Conservation (phyloP, 2,797 vertebrate genomes). For the Mus minutoides region DNA sequence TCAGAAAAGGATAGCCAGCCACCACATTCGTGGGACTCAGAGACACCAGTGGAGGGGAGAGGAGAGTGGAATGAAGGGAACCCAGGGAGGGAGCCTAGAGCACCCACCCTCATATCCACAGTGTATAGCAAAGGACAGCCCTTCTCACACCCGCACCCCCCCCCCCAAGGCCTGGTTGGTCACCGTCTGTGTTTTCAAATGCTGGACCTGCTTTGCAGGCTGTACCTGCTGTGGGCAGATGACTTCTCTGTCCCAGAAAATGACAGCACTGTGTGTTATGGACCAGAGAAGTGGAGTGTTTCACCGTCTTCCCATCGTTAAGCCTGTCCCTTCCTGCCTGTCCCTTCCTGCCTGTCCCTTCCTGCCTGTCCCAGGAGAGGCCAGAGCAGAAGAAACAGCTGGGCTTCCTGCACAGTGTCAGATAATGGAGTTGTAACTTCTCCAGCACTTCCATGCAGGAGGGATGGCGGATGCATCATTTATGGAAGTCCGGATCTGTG, state of each 20-base stretch:
- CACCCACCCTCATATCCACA: neutral
- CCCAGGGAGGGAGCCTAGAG: neutral
- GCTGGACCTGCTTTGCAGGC: neutral
- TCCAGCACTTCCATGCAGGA: slow-evolving; percentile 84
- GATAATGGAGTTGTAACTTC: slow-evolving; percentile 82
- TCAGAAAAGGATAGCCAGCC: neutral
- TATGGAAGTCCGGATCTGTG: slow-evolving; percentile 86
- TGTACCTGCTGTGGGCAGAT: slow-evolving; percentile 22
- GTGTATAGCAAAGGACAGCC: neutral
- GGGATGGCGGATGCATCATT: slow-evolving; percentile 88
- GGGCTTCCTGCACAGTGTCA: slow-evolving; percentile 83
- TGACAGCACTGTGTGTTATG: neutral
- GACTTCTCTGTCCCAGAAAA: slow-evolving; percentile 5
- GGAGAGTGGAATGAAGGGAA: neutral
- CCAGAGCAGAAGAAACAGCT: slow-evolving; percentile 70
- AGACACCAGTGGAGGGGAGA: neutral
- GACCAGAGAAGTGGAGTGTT: neutral
- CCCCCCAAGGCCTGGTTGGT: neutral
- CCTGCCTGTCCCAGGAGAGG: slow-evolving; percentile 51
- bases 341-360: slow-evolving; percentile 17
- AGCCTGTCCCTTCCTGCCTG: neutral
- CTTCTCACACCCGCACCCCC: neutral
- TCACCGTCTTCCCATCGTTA: slow-evolving; percentile 25
- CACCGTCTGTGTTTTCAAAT: neutral
- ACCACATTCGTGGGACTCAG: rapidly evolving